Conservation (phyloP, 1,140 invertebrate genomes). For the Gonatopus flavifemur region DNA sequence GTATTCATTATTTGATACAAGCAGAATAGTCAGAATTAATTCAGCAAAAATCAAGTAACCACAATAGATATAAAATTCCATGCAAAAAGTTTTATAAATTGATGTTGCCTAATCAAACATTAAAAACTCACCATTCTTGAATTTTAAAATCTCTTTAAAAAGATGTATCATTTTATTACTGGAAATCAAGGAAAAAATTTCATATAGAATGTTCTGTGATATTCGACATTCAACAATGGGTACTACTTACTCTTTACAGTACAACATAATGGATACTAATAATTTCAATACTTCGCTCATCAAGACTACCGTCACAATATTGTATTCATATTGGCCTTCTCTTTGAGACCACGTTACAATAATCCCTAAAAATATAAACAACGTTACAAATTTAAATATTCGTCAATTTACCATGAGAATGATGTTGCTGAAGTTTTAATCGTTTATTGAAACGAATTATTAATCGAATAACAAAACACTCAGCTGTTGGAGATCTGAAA, state of each 20-base stretch:
- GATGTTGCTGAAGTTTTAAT: not conserved
- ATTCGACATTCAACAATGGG: not conserved
- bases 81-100: not conserved
- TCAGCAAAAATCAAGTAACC: too few species aligned
- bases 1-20: too few species aligned
- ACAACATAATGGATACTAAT: conserved; percentile 70
- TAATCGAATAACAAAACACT: too few species aligned
- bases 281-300: conserved; percentile 88
- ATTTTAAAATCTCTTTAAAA: conserved; percentile 61
- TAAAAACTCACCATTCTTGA: conserved; percentile 54
- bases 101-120: not conserved
- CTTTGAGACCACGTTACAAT: conserved; percentile 88
- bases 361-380: conserved; percentile 70
- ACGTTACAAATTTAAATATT: not conserved
- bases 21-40: too few species aligned
- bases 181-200: conserved; percentile 29
- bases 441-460: not conserved
- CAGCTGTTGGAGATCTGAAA: too few species aligned
- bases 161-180: conserved; percentile 58
- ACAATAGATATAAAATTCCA: not conserved
- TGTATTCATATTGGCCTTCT: conserved; percentile 83
- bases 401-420: not conserved
- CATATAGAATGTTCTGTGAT: not conserved
- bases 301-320: conserved; percentile 84
- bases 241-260: conserved; percentile 70